Evolutionary conservation across 2,888 invertebrate species (phyloP), one percentile per base, ranked within the genome.

Genomic region (Tuta absoluta): DNA sequence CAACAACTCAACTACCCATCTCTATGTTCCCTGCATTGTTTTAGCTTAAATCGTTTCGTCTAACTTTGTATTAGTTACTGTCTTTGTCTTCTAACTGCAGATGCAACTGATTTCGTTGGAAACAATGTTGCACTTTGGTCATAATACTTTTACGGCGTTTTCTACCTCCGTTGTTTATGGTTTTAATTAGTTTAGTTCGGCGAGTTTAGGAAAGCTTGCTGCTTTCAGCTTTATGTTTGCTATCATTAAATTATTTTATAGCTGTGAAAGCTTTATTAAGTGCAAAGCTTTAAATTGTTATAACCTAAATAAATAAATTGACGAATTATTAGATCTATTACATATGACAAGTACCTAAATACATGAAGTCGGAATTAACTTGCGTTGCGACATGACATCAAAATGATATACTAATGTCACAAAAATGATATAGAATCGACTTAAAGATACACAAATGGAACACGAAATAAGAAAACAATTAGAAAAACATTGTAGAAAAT

Each of bases 31-130:
- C n/a, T n/a, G 60, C 60, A 60, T 60, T 60, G 60, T 60, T 45
- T 60, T 60, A 14, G 11, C 58, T 37, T 0, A 60, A 23, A 45
- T 45, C 45, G 11, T 28, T 56, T 56, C 17, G 56, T n/a, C 38
- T 58, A 8, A 56, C 56, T 56, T 17, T 56, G 56, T 56, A 33
- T 56, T 24, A 33, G 51, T 70, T 66, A 74, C 72, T 75, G 77
- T 74, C 75, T 76, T 79, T 77, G 76, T 76, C 67, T 69, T 63
- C 12, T 14, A 41, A 21, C 21, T 60, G 45, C 58, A 71, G 71
- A 73, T 75, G 70, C 69, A 68, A 70, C 45, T 67, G 71, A 75
- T 79, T 79, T 72, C 75, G 69, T 73, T 72, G 76, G 70, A 68
- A 65, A 72, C 72, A 73, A 73, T 76, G 74, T 74, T 66, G 37